Base-by-base conservation (phyloP, 1,140 invertebrate species). In the Apis cerana region DNA sequence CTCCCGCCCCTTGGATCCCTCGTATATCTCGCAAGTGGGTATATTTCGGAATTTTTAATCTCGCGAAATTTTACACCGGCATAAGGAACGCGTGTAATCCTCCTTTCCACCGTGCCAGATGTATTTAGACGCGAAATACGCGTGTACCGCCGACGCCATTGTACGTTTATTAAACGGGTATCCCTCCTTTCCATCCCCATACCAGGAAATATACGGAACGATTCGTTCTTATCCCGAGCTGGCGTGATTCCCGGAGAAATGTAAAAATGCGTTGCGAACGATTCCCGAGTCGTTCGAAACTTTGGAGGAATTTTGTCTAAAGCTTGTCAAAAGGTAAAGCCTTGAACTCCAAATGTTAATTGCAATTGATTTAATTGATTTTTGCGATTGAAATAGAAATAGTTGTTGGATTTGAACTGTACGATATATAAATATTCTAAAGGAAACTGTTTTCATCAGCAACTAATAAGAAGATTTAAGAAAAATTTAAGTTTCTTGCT, bases 31-130 rank as follows among this genome's bases (percentile, higher is more conserved):
- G 50, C 68, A 52, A 80, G 75, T 76, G 48, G 70, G 61, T 89
- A 86, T 88, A 91, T 91, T 90, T 89, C 84, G 89, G 84, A 88
- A 91, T 91, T 91, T 91, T 91, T 91, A 91, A 91, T 91, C 90
- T 91, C 85, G 90, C 79, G 75, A 89, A 90, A 87, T 90, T 90
- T 91, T 88, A 86, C 88, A 72, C 72, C 80, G 67, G 69, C 72
- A 74, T 84, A 85, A 83, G 85, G 75, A 84, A 85, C 80, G 83
- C 74, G 71, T 65, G 83, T 74, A 84, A 76, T 75, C 81, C 78
- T 79, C 52, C 54, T 62, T 64, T 65, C 43, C n/a, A 13, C 1
- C 12, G 54, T 65, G 69, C 59, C 79, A 80, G 58, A 21, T 82
- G 78, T 82, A 88, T 79, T 87, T 69, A 76, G 76, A 77, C 48